Evolutionary conservation across 2,888 invertebrate genomes (phyloP).

Genomic region (Achlya flavicornis): DNA sequence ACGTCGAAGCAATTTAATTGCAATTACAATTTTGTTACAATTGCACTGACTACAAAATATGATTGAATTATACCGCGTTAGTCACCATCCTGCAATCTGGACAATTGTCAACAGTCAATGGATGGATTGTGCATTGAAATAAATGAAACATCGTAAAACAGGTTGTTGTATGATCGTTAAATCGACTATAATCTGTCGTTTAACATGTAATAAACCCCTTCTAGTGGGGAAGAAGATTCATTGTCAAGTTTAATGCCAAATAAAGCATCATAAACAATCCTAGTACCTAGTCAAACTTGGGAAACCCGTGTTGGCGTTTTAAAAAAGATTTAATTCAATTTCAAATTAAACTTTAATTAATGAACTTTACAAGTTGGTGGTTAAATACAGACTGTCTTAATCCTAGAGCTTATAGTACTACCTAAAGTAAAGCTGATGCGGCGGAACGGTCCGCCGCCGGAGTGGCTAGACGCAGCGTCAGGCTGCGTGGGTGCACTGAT

Average conservation of each 20-base stretch:
- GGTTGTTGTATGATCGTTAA: conserved; percentile 70
- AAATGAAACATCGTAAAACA: conserved; percentile 81
- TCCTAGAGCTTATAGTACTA: too few species aligned
- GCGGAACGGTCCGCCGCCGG: too few species aligned
- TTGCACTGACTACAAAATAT: conserved; percentile 41
- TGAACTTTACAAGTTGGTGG: too few species aligned
- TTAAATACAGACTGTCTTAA: too few species aligned
- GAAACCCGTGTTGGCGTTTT: too few species aligned
- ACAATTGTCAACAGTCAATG: conserved; percentile 44
- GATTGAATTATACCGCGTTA: conserved; percentile 43
- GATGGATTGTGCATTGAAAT: conserved; percentile 71
- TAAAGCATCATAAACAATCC: conserved; percentile 5
- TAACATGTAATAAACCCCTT: conserved; percentile 42
- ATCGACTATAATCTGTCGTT: conserved; percentile 52
- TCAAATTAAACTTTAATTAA: too few species aligned
- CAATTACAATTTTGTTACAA: conserved; percentile 52
- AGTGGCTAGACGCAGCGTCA: too few species aligned
- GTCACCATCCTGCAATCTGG: conserved; percentile 62
- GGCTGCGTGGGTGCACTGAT: too few species aligned
- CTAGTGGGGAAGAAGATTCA: conserved; percentile 22
- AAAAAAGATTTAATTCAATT: too few species aligned
- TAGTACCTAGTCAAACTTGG: too few species aligned
- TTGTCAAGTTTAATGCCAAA: background rate
- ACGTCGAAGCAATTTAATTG: conserved; percentile 46
- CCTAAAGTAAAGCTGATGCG: too few species aligned